Base-by-base conservation (phyloP, 2,888 invertebrate species). In the Apantesis nais region DNA sequence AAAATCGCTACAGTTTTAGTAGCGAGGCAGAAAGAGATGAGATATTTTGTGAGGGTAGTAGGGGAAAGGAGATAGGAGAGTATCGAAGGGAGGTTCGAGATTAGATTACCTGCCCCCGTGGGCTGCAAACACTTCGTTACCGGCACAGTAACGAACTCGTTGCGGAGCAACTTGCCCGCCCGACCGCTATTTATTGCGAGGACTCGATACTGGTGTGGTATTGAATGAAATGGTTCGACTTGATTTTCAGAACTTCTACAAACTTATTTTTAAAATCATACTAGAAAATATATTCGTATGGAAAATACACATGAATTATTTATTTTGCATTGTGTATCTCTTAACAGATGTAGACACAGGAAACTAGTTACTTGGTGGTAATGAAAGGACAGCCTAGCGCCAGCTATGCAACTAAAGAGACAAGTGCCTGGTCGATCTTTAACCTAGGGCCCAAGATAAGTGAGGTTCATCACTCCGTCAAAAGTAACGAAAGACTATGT, bases 61-160 rank as follows among this genome's bases (percentile, higher is more conserved):
- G 71, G 68, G 67, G 66, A 73, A 69, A 65, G 48, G 71, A 71
- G 75, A 67, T 22, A 14, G 72, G 63, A 72, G 8, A 78, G 83
- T 79, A 78, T 74, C 70, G 75, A 70, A 68, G 74, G 77, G 75
- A 74, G 80, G 76, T 25, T 72, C 72, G 79, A 83, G 88, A 94
- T 93, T 93, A 90, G 90, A 93, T 94, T 94, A 93, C 93, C 93
- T 93, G 92, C 88, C 90, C 90, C 92, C 90, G 87, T 87, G 88
- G 88, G 90, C 85, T 87, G 90, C 92, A 94, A 94, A 93, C 94
- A 93, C 91, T 93, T 93, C 92, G 92, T 93, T 93, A 93, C 89
- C 77, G 83, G 79, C 77, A 67, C 74, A 69, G 88, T 90, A 90
- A 90, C 89, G 88, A 92, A 90, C 86, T 86, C 82, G 75, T 62